phyloP scores from a whole-genome alignment of 2,888 invertebrate genomes.

The Watsonalla binaria region DNA sequence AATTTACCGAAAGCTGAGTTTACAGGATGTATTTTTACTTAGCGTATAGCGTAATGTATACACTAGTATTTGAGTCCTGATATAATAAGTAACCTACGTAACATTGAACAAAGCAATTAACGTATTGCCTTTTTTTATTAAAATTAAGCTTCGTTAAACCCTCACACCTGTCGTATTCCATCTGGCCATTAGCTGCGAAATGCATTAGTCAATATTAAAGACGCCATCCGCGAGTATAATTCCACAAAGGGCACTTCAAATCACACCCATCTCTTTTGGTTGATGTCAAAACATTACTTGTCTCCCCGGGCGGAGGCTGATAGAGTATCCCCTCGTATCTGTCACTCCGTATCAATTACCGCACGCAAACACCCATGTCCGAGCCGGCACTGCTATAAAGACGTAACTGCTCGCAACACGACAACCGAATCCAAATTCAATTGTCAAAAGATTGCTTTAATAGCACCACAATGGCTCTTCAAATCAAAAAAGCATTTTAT shows the following conservation, averaged over 20 bases:
- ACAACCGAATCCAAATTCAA: slow-evolving; percentile 70
- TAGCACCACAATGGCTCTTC: slow-evolving; percentile 51
- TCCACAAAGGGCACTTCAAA: slow-evolving; percentile 79
- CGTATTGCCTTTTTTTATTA: slow-evolving; percentile 24
- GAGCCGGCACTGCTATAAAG: slow-evolving; percentile 41
- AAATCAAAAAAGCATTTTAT: slow-evolving; percentile 58
- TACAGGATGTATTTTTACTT: no score
- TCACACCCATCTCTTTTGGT: slow-evolving; percentile 76
- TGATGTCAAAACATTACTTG: slow-evolving; percentile 75
- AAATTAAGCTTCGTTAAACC: slow-evolving; percentile 41
- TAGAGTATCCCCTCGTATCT: slow-evolving; percentile 67
- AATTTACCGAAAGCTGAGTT: no score
- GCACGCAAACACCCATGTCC: slow-evolving; percentile 72
- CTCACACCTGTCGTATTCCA: slow-evolving; percentile 70
- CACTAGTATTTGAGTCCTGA: no score
- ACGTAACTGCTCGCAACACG: slow-evolving; percentile 61
- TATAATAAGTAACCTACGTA: not conserved
- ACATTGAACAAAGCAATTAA: not conserved
- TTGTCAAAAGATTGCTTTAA: slow-evolving; percentile 75
- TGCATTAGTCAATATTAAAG: slow-evolving; percentile 79
- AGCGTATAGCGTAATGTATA: no score
- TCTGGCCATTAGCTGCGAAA: slow-evolving; percentile 71
- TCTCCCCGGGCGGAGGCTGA: slow-evolving; percentile 61
- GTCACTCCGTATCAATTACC: slow-evolving; percentile 79
- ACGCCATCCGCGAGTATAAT: slow-evolving; percentile 74